These are phyloP conservation scores for Barnardius zonarius DNA, from an alignment of 2,113 vertebrate genomes.

Conservation along the genomic window DNA sequence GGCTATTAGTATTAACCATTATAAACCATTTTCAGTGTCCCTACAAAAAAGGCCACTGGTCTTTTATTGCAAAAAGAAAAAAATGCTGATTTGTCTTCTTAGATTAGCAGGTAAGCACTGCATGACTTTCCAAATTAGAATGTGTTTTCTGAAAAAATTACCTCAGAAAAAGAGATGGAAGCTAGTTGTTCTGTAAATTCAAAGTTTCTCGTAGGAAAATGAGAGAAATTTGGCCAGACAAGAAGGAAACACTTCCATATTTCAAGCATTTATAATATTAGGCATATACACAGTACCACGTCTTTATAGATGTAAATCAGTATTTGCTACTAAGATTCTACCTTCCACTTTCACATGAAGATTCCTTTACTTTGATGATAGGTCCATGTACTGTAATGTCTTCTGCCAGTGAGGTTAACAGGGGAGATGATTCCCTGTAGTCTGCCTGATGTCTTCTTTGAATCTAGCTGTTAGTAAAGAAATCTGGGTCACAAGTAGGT, in stretches of 20 bases:
- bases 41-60: background rate
- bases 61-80: background rate
- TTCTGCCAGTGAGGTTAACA: background rate
- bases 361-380: slow-evolving; percentile 1
- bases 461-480: background rate
- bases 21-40: background rate
- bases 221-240: background rate
- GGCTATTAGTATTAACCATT: background rate
- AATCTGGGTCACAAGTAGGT: background rate
- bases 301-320: slow-evolving; percentile 16
- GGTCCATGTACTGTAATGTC: background rate
- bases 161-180: background rate
- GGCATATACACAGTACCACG: background rate
- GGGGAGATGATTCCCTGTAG: background rate
- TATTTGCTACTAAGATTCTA: slow-evolving; percentile 4
- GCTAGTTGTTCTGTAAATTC: background rate
- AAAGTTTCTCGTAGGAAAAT: background rate
- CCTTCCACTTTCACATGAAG: slow-evolving; percentile 14
- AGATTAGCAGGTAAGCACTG: background rate
- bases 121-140: background rate
- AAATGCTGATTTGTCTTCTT: background rate
- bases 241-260: background rate
- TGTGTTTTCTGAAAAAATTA: background rate
- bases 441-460: background rate
- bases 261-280: background rate